phyloP scores from a whole-genome alignment of 2,113 vertebrate genomes.

The Rhizomys pruinosus region DNA sequence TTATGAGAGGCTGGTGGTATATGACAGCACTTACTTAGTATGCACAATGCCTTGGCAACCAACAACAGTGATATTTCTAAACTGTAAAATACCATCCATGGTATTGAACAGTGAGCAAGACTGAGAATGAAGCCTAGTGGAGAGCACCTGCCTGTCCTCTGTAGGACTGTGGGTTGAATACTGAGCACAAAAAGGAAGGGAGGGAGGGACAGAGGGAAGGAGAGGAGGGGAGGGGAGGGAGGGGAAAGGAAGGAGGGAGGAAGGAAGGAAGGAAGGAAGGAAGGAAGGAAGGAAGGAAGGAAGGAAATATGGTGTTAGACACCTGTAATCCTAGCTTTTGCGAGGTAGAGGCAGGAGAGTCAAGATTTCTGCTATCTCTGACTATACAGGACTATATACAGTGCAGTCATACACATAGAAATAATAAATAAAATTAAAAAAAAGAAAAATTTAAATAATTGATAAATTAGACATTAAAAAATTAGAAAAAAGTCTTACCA shows the following conservation, averaged over 20 bases:
- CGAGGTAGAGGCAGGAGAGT: neutral
- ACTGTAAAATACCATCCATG: neutral
- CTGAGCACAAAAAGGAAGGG: neutral
- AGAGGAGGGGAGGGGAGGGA: too few species aligned
- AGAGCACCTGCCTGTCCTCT: neutral
- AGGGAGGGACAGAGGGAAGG: too few species aligned
- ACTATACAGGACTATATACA: neutral
- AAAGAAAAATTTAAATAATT: too few species aligned
- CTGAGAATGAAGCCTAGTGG: neutral
- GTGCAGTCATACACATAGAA: too few species aligned
- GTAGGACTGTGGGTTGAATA: neutral
- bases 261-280: neutral
- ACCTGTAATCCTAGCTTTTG: neutral
- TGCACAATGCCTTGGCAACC: neutral
- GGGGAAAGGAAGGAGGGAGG: neutral
- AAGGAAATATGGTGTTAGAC: neutral
- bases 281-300: neutral
- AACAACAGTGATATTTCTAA: slow-evolving; percentile 27
- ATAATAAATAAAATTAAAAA: too few species aligned
- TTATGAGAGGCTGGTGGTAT: neutral
- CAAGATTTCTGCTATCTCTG: neutral
- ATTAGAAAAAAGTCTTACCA: neutral
- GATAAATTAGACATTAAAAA: neutral
- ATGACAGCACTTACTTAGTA: neutral
- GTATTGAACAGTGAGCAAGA: neutral